Conservation (phyloP, 2,888 invertebrate species). For the Rotaria magnacalcarata region DNA sequence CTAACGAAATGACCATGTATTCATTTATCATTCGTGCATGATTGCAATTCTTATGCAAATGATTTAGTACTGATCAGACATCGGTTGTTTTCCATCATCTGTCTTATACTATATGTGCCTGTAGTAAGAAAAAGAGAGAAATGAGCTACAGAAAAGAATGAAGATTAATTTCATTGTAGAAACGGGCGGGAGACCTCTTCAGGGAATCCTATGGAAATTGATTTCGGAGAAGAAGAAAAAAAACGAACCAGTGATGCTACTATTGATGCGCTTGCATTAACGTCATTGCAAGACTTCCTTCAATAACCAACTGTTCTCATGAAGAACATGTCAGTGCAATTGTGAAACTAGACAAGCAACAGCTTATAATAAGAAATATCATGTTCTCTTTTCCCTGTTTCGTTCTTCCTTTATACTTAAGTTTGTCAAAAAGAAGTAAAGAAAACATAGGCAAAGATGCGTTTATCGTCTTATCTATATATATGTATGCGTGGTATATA, state of each 20-base stretch:
- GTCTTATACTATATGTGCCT: not conserved
- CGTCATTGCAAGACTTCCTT: slow-evolving; percentile 4
- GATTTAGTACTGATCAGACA: not conserved
- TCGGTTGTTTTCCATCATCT: slow-evolving; percentile 10
- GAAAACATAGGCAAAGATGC: not conserved
- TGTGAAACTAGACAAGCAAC: not conserved
- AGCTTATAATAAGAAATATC: not conserved
- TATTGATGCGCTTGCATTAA: not conserved
- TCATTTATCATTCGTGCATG: not conserved
- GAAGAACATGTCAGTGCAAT: not conserved
- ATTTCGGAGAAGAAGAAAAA: not conserved
- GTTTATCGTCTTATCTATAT: not conserved
- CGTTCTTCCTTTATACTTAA: not conserved
- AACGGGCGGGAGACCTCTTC: not conserved
- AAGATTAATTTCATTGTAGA: slow-evolving; percentile 17
- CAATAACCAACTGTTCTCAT: not conserved
- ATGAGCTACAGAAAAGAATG: not conserved
- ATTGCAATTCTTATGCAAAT: not conserved
- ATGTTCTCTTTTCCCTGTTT: not conserved
- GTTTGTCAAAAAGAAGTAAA: not conserved
- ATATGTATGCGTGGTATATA: not conserved
- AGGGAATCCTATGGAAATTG: slow-evolving; percentile 20
- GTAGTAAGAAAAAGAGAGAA: not conserved
- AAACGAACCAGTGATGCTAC: not conserved
- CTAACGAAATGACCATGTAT: not conserved